Percentiles rank a stretch among this genome's conserved stretches.
Conservation (phyloP, 1,140 invertebrate genomes). For the Laupala kohalensis region DNA sequence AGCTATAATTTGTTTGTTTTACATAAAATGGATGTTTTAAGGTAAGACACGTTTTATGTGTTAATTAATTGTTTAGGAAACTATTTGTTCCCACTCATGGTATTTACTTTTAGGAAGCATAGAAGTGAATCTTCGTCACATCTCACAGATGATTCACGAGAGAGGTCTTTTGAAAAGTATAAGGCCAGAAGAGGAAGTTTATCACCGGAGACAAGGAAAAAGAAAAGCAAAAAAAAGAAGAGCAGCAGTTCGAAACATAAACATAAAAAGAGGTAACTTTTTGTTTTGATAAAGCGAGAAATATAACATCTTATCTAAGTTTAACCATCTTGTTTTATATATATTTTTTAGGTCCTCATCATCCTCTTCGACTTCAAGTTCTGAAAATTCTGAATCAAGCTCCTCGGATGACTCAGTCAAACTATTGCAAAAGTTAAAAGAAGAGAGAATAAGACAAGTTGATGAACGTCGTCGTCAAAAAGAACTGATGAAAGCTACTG, state of each 20-base stretch:
- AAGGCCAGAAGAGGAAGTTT: neutral
- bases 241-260: constrained; percentile 1
- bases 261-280: neutral
- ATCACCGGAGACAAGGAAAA: neutral
- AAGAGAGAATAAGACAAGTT: constrained; percentile 47
- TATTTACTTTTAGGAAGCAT: neutral
- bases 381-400: constrained; percentile 14
- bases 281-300: neutral
- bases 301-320: neutral
- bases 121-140: neutral
- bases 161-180: neutral
- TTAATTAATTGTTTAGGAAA: no score
- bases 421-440: constrained; percentile 55
- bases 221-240: neutral
- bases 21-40: neutral
- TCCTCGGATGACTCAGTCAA: constrained; percentile 45
- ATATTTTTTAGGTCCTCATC: neutral
- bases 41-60: no score
- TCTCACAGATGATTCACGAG: neutral
- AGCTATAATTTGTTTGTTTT: no score
- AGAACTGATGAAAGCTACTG: constrained; percentile 71
- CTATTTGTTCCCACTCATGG: no score
- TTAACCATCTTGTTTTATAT: neutral
- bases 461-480: constrained; percentile 61
- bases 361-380: neutral